phyloP scores from a whole-genome alignment of 2,888 invertebrate species.

The Eulithis prunata region DNA sequence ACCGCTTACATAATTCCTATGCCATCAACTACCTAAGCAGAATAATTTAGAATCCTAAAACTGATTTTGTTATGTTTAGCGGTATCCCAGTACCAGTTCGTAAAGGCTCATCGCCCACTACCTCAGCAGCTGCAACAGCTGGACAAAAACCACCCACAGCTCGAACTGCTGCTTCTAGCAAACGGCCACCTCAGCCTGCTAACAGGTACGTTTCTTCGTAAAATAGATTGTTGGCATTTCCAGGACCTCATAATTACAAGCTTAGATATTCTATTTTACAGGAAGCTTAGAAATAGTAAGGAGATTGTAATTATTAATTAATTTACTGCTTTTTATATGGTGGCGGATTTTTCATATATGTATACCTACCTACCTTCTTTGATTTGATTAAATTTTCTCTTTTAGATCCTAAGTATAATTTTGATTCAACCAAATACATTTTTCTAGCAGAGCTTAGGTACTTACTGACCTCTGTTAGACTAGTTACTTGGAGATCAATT shows the following conservation, averaged over 20 bases:
- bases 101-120: constrained; percentile 75
- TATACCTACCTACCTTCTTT: background rate
- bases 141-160: constrained; percentile 46
- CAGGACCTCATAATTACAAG: no score
- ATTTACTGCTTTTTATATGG: constrained; percentile 19
- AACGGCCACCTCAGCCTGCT: constrained; percentile 70
- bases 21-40: no score
- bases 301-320: background rate
- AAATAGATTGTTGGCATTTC: no score
- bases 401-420: background rate
- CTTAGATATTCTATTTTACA: background rate
- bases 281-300: background rate
- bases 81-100: constrained; percentile 84
- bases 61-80: constrained; percentile 46
- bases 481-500: no score
- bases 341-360: constrained; percentile 16
- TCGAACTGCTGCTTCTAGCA: constrained; percentile 52
- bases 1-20: no score
- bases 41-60: no score
- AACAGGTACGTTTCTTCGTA: constrained; percentile 60
- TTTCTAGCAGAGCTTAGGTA: no score
- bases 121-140: constrained; percentile 57
- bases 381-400: background rate
- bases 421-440: no score
- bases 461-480: no score